Percentiles rank a stretch among this genome's conserved stretches.
Conservation (phyloP, 2,797 vertebrate genomes). For the Geotrypetes seraphini region DNA sequence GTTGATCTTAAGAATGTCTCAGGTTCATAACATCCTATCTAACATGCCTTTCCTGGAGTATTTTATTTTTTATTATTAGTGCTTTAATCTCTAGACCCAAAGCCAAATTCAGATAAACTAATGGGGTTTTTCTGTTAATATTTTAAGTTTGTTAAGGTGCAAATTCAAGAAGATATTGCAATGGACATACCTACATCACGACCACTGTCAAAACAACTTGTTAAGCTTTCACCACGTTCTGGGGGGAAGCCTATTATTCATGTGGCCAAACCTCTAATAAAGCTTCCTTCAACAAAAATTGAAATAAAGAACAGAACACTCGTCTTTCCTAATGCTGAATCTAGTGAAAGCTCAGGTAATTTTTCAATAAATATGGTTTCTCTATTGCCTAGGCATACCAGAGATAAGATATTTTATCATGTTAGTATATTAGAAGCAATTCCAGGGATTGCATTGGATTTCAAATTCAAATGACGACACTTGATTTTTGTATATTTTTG, state of each 20-base stretch:
- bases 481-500: too few relatives aligned
- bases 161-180: constrained; percentile 62
- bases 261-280: constrained; percentile 33
- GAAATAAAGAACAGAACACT: constrained; percentile 72
- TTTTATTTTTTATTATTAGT: too few relatives aligned
- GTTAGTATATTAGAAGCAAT: too few relatives aligned
- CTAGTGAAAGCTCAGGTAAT: constrained; percentile 77
- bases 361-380: too few relatives aligned
- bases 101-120: constrained; percentile 5
- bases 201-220: constrained; percentile 30
- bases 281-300: constrained; percentile 39
- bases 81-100: too few relatives aligned
- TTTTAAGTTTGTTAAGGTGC: constrained; percentile 75
- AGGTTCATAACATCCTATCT: too few relatives aligned
- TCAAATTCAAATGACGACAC: too few relatives aligned
- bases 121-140: constrained; percentile 1
- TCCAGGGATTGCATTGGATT: too few relatives aligned
- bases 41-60: too few relatives aligned
- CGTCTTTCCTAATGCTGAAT: constrained; percentile 61
- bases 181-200: constrained; percentile 38
- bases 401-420: too few relatives aligned
- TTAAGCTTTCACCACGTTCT: constrained; percentile 38
- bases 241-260: constrained; percentile 57
- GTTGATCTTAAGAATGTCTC: too few relatives aligned
- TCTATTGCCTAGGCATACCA: too few relatives aligned